These are phyloP conservation scores for Ovibos moschatus DNA, from an alignment of 2,113 vertebrate species.

Conservation along the genomic window DNA sequence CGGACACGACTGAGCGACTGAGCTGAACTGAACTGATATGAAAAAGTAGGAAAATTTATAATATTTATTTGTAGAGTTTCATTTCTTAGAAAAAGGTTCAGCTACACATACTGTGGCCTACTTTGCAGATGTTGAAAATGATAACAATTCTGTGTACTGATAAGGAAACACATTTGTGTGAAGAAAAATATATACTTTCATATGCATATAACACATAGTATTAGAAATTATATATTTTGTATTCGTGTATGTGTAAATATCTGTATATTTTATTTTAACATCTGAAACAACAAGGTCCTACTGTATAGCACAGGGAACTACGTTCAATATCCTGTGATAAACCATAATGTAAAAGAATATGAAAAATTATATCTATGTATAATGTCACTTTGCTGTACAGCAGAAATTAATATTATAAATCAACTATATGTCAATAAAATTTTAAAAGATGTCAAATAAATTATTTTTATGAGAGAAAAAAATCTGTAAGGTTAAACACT, in stretches of 20 bases:
- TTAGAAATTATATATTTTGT: neutral
- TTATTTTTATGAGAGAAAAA: neutral
- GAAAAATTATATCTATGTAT: neutral
- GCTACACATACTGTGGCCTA: neutral
- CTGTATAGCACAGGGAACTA: neutral
- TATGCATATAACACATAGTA: neutral
- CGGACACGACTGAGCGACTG: fast-evolving
- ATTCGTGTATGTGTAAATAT: neutral
- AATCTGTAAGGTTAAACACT: neutral
- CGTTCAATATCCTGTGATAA: neutral
- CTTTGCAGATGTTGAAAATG: neutral
- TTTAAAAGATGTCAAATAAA: neutral
- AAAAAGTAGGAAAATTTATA: neutral
- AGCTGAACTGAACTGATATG: too few relatives aligned
- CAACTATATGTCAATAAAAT: neutral
- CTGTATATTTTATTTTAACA: neutral
- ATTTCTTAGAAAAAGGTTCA: neutral
- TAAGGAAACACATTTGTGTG: neutral
- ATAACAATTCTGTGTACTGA: neutral
- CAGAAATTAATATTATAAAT: neutral
- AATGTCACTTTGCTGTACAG: neutral
- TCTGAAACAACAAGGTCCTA: neutral
- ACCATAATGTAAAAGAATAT: neutral
- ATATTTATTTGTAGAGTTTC: neutral
- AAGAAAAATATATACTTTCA: neutral